Conservation (phyloP, 2,113 vertebrate species). For the Silurus meridionalis region DNA sequence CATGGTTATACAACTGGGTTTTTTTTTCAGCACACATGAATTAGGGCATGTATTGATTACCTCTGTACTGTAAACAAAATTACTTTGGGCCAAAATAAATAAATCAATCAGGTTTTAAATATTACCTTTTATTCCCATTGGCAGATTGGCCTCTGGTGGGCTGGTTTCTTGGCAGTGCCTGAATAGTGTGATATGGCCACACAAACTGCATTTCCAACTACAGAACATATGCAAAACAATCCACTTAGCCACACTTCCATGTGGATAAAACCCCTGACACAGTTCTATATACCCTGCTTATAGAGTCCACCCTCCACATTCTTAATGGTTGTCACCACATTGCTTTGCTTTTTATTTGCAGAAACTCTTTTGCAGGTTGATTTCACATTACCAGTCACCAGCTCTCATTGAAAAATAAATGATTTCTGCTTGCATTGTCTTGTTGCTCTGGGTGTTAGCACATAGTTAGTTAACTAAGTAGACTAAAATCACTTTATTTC, state of each 20-base stretch:
- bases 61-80: background rate
- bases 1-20: background rate
- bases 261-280: background rate
- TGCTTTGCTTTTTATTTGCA: background rate
- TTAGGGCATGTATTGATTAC: constrained; percentile 2
- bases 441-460: background rate
- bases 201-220: background rate
- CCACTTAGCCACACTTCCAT: background rate
- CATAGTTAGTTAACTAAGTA: background rate
- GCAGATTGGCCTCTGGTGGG: background rate
- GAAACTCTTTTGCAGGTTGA: background rate
- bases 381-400: background rate
- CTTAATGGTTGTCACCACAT: background rate
- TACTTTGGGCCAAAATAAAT: background rate
- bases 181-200: background rate
- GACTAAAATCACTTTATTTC: background rate
- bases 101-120: background rate
- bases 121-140: background rate
- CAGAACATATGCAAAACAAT: constrained; percentile 5
- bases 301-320: background rate
- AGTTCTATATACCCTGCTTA: background rate
- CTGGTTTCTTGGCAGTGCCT: constrained; percentile 6
- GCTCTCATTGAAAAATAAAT: background rate
- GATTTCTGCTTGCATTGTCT: background rate
- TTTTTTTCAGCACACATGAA: background rate